Evolutionary conservation across 2,888 invertebrate species (phyloP), one percentile per base, ranked within the genome.

Genomic region (Panzeria rudis): DNA sequence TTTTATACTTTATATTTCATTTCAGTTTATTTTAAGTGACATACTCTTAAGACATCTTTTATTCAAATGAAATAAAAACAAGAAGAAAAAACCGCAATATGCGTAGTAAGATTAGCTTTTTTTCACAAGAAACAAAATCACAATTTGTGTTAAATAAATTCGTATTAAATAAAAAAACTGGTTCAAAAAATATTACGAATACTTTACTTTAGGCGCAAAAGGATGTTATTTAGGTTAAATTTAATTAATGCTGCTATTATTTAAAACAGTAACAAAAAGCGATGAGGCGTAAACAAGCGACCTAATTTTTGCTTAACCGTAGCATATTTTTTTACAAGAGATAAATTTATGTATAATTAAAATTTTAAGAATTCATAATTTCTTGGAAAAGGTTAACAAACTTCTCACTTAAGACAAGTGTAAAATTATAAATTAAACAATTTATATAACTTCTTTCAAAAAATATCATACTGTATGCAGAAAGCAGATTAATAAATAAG

Each of bases 21-120:
- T 66, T 66, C 52, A 35, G 17, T 54, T 76, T 81, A 44, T 68
- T 81, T 62, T 20, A 68, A 75, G 44, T 64, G 71, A 76, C 56
- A 56, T 17, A 44, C 62, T 56, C 38, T 64, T 29, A 64, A 59
- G 76, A 77, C 29, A 64, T 71, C 38, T 56, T 56, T 71, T 44
- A 68, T 59, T 52, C 6, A 50, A 61, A 61, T 38, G 15, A 64
- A 44, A 64, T 41, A 9, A 50, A 68, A 56, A 69, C 38, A 52
- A 61, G 20, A 52, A 62, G n/a, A 62, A 52, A 54, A 62, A 71
- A 72, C 13, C 66, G 52, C 64, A 80, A 52, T 25, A 54, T 62
- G 41, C 61, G 61, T 44, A 54, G 6, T 23, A 44, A 62, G 38
- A 71, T 82, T 69, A 62, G 29, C 8, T 41, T 9, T 59, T 52